phyloP scores from a whole-genome alignment of 2,888 invertebrate species.

The Strigamia transsilvanica region DNA sequence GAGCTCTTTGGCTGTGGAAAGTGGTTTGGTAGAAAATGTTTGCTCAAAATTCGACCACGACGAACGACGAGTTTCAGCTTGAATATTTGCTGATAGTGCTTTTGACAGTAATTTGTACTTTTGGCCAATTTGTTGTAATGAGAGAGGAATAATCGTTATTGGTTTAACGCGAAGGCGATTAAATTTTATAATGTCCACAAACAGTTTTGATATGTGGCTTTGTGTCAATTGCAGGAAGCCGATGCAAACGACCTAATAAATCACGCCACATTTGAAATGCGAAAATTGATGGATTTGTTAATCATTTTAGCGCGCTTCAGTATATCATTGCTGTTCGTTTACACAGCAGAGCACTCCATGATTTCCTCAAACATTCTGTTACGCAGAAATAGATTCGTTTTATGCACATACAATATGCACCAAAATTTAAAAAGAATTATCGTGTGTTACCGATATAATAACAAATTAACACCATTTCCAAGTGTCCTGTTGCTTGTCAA shows the following conservation, averaged over 20 bases:
- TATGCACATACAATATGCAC: no score
- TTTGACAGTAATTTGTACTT: conserved; percentile 49
- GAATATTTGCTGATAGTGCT: conserved; percentile 39
- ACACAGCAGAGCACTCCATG: not conserved
- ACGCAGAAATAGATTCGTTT: no score
- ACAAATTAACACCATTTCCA: no score
- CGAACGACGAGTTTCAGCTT: conserved; percentile 20
- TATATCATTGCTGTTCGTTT: not conserved
- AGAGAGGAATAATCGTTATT: conserved; percentile 45
- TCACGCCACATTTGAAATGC: not conserved
- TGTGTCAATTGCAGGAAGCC: conserved; percentile 32
- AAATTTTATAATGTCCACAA: conserved; percentile 41
- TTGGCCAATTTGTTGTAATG: conserved; percentile 43
- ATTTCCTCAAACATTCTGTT: not conserved
- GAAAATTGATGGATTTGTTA: conserved; percentile 28
- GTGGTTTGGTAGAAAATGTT: conserved; percentile 41
- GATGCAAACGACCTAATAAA: not conserved
- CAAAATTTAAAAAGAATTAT: no score
- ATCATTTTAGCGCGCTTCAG: not conserved
- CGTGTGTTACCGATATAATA: no score
- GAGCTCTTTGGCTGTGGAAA: conserved; percentile 44
- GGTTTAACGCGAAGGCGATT: conserved; percentile 47
- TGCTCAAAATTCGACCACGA: conserved; percentile 40
- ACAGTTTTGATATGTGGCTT: conserved; percentile 37
- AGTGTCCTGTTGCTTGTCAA: no score